Conservation (phyloP, 2,797 vertebrate genomes). For the Oceanodroma leucorhoa region DNA sequence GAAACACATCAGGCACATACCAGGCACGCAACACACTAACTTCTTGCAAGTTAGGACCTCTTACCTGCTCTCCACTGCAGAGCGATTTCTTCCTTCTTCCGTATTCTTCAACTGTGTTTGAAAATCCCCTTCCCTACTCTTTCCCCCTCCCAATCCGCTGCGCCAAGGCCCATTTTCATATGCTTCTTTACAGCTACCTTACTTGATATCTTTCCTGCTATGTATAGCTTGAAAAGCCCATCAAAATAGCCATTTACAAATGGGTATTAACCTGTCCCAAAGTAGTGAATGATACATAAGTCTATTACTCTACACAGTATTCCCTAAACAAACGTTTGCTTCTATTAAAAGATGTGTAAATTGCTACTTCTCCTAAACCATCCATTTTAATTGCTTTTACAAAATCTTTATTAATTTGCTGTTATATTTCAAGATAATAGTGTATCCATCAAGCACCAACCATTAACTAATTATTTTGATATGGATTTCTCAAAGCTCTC, state of each 20-base stretch:
- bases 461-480: neutral
- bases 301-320: neutral
- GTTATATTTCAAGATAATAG: neutral
- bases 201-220: neutral
- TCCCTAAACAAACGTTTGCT: neutral
- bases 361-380: neutral
- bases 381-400: neutral
- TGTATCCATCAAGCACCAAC: neutral
- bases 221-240: neutral
- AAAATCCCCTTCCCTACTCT: neutral
- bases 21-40: fast-evolving
- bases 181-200: neutral
- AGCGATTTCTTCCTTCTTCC: neutral
- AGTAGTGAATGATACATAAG: neutral
- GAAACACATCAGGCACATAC: neutral
- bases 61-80: neutral
- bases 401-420: neutral
- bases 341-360: neutral
- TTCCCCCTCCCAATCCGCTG: neutral
- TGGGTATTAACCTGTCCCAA: neutral
- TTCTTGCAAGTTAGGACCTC: neutral
- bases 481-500: neutral
- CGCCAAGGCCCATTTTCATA: neutral
- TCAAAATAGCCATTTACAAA: neutral
- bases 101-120: neutral